phyloP scores from a whole-genome alignment of 2,888 invertebrate genomes.

The Drosophila acutilabella region DNA sequence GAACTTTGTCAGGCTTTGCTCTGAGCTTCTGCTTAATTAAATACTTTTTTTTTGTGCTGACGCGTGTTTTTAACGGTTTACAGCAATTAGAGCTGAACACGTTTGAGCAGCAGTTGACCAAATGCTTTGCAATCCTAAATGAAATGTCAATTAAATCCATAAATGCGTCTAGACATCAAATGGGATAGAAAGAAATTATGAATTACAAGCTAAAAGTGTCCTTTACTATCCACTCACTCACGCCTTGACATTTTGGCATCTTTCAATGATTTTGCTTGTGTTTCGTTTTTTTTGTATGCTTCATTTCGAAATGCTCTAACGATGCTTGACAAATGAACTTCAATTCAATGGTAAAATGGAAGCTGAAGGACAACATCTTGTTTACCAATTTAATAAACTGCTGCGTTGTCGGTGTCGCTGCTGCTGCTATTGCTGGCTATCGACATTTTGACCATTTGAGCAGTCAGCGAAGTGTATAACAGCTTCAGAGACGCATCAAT shows the following conservation, averaged over 20 bases:
- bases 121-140: constrained; percentile 16
- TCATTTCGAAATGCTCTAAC: constrained; percentile 16
- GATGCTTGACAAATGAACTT: constrained; percentile 59
- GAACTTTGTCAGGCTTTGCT: constrained; percentile 11
- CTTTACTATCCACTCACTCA: constrained; percentile 34
- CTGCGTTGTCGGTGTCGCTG: constrained; percentile 47
- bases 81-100: constrained; percentile 63
- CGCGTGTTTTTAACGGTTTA: constrained; percentile 55
- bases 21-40: constrained; percentile 53
- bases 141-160: constrained; percentile 61
- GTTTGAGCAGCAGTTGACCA: neutral
- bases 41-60: constrained; percentile 49
- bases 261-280: neutral
- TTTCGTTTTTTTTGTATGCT: neutral
- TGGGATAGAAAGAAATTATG: constrained; percentile 17
- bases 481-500: constrained; percentile 62
- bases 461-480: constrained; percentile 61
- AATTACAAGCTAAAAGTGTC: constrained; percentile 18
- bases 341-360: constrained; percentile 1
- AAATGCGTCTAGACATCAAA: constrained; percentile 67
- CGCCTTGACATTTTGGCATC: constrained; percentile 25
- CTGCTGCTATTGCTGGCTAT: constrained; percentile 12
- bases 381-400: constrained; percentile 75
- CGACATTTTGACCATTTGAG: constrained; percentile 47
- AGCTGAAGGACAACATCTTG: constrained; percentile 33